phyloP scores from a whole-genome alignment of 2,113 vertebrate species.

The Atherinomorus stipes region DNA sequence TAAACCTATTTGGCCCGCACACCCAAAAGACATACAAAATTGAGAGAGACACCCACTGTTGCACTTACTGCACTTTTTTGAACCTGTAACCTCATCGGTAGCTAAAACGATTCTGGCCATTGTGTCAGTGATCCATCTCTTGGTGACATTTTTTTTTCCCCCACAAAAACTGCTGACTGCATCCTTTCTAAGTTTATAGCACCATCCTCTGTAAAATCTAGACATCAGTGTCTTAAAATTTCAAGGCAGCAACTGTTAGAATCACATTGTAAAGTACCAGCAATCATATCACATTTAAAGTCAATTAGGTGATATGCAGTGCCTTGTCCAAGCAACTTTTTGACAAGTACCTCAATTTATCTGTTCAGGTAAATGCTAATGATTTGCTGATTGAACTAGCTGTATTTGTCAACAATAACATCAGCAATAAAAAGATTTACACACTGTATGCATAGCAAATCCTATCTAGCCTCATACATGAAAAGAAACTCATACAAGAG shows the following conservation, averaged over 20 bases:
- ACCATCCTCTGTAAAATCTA: conserved; percentile 18
- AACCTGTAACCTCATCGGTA: background rate
- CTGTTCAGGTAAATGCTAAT: background rate
- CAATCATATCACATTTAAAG: conserved; percentile 4
- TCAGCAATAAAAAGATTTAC: background rate
- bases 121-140: background rate
- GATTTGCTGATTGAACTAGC: background rate
- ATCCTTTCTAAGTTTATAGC: background rate
- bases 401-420: conserved; percentile 10
- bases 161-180: conserved; percentile 12
- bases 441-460: background rate
- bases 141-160: conserved; percentile 19
- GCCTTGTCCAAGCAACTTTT: background rate
- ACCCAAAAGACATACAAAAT: background rate
- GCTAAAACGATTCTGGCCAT: background rate
- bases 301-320: background rate
- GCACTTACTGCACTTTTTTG: conserved; percentile 11
- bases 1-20: background rate
- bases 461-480: background rate
- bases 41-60: background rate
- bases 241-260: conserved; percentile 10
- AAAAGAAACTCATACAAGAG: conserved; percentile 10
- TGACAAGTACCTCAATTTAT: background rate
- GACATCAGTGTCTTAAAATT: conserved; percentile 21
- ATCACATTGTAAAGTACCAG: background rate